These are phyloP conservation scores for Polyergus mexicanus DNA, from an alignment of 1,140 invertebrate genomes.

Conservation along the genomic window DNA sequence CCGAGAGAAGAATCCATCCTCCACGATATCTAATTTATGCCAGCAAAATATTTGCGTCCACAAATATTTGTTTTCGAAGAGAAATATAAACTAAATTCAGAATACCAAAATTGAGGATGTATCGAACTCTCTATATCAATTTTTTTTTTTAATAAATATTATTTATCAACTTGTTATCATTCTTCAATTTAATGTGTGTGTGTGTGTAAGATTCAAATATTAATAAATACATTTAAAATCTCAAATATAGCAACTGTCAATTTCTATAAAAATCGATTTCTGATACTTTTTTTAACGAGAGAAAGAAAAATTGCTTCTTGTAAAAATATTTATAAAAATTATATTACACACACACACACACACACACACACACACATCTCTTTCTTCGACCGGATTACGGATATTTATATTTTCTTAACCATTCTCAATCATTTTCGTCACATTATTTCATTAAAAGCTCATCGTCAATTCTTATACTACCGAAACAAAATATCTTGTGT, in stretches of 20 bases:
- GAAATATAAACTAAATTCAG: conserved; percentile 20
- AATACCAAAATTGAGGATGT: conserved; percentile 1
- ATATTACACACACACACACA: neutral
- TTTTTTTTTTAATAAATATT: neutral
- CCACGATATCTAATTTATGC: conserved; percentile 43
- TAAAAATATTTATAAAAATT: neutral
- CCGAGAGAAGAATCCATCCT: neutral
- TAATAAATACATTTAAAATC: neutral
- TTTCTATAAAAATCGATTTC: neutral
- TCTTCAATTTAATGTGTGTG: neutral
- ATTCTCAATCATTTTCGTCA: neutral
- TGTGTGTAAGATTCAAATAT: neutral
- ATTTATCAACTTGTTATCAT: conserved; percentile 7
- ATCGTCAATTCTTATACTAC: conserved; percentile 13
- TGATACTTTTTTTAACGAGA: neutral
- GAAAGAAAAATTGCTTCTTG: neutral
- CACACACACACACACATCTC: neutral
- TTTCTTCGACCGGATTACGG: neutral
- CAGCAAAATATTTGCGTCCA: conserved; percentile 34
- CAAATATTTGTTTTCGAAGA: conserved; percentile 20
- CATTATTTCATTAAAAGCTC: conserved; percentile 46
- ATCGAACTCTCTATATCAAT: neutral
- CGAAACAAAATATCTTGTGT: neutral
- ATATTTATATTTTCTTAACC: neutral
- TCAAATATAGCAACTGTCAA: neutral